Evolutionary conservation across 2,797 vertebrate species (phyloP).

Genomic region (Pangasius mekongensis): DNA sequence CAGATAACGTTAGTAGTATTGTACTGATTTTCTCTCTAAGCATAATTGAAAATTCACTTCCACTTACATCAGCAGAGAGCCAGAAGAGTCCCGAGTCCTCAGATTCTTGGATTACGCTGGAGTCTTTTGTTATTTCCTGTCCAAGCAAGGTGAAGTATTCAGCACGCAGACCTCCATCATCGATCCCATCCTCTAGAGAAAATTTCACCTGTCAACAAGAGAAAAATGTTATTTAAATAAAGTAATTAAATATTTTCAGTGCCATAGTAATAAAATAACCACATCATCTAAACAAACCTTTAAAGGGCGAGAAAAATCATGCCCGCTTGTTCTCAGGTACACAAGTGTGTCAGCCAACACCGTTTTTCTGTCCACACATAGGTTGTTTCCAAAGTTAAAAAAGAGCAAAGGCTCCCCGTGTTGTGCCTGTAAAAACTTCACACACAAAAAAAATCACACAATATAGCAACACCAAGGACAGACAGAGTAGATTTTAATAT

Average conservation of each 20-base stretch:
- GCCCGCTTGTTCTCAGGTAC: not conserved
- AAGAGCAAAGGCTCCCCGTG: accelerated
- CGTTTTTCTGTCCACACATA: conserved; percentile 25
- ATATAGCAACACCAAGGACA: not conserved
- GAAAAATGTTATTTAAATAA: not conserved
- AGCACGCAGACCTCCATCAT: conserved; percentile 31
- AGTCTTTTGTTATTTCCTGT: conserved; percentile 8
- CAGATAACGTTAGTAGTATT: not conserved
- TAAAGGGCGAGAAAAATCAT: not conserved
- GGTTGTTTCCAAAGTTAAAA: not conserved
- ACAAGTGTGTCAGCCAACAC: conserved; percentile 49
- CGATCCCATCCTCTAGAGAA: conserved; percentile 39
- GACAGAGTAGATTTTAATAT: not conserved
- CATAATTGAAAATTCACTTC: not conserved
- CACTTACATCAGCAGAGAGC: conserved; percentile 63
- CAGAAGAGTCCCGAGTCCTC: conserved; percentile 61
- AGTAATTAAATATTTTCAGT: not conserved
- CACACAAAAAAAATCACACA: not conserved
- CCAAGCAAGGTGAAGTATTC: conserved; percentile 69
- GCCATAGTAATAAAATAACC: not conserved
- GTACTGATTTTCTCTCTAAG: not conserved
- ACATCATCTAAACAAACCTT: conserved; percentile 33
- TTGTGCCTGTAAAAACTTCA: conserved; percentile 14
- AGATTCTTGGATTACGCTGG: conserved; percentile 35
- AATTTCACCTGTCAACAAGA: conserved; percentile 65